Conservation (phyloP, 2,888 invertebrate genomes). For the Teinopalpus imperialis region DNA sequence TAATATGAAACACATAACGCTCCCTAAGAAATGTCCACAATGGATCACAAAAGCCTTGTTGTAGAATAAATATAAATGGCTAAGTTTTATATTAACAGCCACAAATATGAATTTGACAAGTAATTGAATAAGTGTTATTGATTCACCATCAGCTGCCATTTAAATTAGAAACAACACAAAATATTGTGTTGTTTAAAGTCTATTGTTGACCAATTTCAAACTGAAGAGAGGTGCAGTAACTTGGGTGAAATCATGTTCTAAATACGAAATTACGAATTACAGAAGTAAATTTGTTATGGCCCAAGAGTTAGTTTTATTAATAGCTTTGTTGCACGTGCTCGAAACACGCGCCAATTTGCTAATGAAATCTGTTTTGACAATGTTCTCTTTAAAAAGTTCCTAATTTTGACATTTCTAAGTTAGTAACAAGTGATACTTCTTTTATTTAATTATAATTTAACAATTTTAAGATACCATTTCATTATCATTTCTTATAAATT, state of each 20-base stretch:
- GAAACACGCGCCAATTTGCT: constrained; percentile 34
- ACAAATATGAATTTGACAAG: background rate
- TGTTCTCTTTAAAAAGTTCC: constrained; percentile 7
- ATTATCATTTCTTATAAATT: too few species aligned
- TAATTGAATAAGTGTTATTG: constrained; percentile 5
- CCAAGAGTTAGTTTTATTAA: constrained; percentile 31
- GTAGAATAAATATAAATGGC: background rate
- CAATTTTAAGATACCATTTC: too few species aligned
- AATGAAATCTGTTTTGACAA: constrained; percentile 18
- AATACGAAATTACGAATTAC: background rate
- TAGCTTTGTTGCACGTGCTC: constrained; percentile 36
- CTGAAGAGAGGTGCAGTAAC: too few species aligned
- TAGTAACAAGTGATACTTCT: too few species aligned
- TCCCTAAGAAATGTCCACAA: background rate
- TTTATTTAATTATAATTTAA: too few species aligned
- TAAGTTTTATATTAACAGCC: too few species aligned
- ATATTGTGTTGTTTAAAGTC: too few species aligned
- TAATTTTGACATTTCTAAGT: constrained; percentile 4
- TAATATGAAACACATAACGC: background rate
- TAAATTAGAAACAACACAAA: too few species aligned
- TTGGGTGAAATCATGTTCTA: background rate
- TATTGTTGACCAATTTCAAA: too few species aligned
- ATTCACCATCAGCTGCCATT: too few species aligned
- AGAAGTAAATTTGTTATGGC: constrained; percentile 13
- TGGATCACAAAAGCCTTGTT: background rate